Base-by-base conservation (phyloP, 2,797 vertebrate species). In the Rhinogobio ventralis region DNA sequence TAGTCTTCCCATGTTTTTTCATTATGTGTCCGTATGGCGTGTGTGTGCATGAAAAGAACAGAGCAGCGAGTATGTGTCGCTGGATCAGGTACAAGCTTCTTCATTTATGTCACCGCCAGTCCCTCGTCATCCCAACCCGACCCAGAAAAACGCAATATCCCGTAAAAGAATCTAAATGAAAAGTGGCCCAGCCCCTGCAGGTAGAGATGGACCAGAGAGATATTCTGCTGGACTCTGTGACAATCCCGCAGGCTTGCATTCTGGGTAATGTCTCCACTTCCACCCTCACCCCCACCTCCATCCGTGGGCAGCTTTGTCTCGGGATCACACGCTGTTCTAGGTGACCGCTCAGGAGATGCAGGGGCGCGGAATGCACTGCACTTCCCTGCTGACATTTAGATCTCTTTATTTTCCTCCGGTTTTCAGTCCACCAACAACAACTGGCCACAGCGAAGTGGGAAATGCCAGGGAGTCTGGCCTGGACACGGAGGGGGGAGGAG, bases 151-250 rank as follows among this genome's bases (percentile, higher is more conserved):
- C 93, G 95, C 96, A 96, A 96, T 92, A 94, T 96, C 95, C 95
- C 97, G 96, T 96, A 96, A 97, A 97, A 96, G 96, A 97, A 97
- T 96, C 96, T 96, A 97, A 98, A 98, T 97, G 97, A 97, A 94
- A 97, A 97, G 96, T 96, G 96, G 95, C 67, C 95, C 96, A 95
- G 94, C 95, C 96, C 94, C 96, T 96, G 96, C 96, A 96, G 97
- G 97, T 94, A 93, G 92, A 93, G 93, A 93, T 93, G 94, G 94
- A 94, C 94, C 94, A 94, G 92, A 92, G 92, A 91, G 94, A 96
- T 94, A 97, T 98, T 98, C 96, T 96, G 95, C 96, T 94, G 95
- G 96, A 96, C 95, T 97, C 95, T 96, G 94, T 96, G 94, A 96
- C 94, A 94, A 96, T 97, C 97, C 95, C 8, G 30, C 69, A 96